Base-by-base conservation (phyloP, 2,113 vertebrate genomes). In the Charina bottae region DNA sequence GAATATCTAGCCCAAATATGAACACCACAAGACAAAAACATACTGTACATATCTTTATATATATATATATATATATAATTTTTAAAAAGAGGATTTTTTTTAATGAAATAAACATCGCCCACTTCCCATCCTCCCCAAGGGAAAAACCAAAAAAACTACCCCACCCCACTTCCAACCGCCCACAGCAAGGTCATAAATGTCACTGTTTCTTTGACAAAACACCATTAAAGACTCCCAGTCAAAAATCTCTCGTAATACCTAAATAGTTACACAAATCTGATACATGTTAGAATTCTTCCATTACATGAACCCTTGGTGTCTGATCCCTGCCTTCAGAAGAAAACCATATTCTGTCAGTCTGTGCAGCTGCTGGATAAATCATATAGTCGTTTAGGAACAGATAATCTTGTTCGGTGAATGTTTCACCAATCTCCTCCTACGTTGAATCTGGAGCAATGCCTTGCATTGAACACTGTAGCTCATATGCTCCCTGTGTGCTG, bases 1-100 rank as follows among this genome's bases (percentile, higher is more conserved):
- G 98, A 97, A 96, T 94, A 95, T 96, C 94, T 94, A 97, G 96
- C 94, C 96, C 95, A 97, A 97, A 97, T 94, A 97, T 94, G 95
- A 94, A 96, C 93, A 96, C 93, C 96, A 96, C 96, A 95, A 85
- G 95, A 95, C 96, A 10, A 95, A 89, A 95, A 95, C 95, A 17
- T 91, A 96, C 95, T 96, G 96, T 96, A 96, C 95, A 93, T 54
- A 95, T 95, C 96, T 95, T 93, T 95, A 94, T 94, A 87, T 84
- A 84, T 96, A 90, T 64, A 12, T 64, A 12, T 64, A 17, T 72
- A 15, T 55, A 55, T 55, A 72, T 72, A 72, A 33, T 37, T 72
- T 58, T 26, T n/a, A 23, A 72, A 84, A 90, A 6, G 2, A 21
- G 68, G 4, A 21, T 68, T 53, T 90, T 33, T 46, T 84, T 84